Percentiles rank a stretch among this genome's conserved stretches.
phyloP scores from a whole-genome alignment of 2,797 vertebrate genomes.

The Cirrhinus molitorella region DNA sequence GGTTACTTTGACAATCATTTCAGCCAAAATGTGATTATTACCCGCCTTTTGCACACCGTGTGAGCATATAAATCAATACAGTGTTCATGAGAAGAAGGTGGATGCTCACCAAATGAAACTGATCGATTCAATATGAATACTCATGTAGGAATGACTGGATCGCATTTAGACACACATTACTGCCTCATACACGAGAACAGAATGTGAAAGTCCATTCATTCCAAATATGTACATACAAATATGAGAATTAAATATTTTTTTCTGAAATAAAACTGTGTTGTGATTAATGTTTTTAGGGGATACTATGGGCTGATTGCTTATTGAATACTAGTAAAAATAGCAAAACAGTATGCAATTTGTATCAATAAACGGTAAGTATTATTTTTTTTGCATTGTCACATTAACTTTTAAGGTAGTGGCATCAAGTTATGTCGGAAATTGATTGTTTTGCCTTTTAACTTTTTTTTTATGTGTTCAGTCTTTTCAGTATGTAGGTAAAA shows the following conservation, averaged over 20 bases:
- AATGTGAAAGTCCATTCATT: conserved; percentile 29
- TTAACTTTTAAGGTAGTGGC: background rate
- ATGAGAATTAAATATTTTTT: conserved; percentile 84
- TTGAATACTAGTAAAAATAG: background rate
- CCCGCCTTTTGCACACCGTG: conserved; percentile 40
- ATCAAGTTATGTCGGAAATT: background rate
- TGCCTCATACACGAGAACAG: conserved; percentile 58
- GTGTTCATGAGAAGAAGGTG: conserved; percentile 45
- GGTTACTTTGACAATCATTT: conserved; percentile 81
- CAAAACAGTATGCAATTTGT: background rate
- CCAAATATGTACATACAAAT: conserved; percentile 75
- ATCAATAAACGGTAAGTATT: background rate
- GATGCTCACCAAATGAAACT: conserved; percentile 38
- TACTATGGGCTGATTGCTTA: background rate
- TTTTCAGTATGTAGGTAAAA: background rate
- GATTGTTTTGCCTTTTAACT: background rate
- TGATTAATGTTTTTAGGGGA: background rate
- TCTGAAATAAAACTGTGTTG: conserved; percentile 62
- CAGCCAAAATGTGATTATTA: conserved; percentile 57
- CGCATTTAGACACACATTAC: conserved; percentile 54
- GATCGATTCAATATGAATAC: conserved; percentile 36
- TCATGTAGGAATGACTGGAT: conserved; percentile 66
- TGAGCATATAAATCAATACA: conserved; percentile 41
- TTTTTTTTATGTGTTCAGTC: background rate
- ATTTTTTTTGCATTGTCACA: background rate